Evolutionary conservation across 2,113 vertebrate genomes (phyloP).

Genomic region (Megatriorchis doriae): DNA sequence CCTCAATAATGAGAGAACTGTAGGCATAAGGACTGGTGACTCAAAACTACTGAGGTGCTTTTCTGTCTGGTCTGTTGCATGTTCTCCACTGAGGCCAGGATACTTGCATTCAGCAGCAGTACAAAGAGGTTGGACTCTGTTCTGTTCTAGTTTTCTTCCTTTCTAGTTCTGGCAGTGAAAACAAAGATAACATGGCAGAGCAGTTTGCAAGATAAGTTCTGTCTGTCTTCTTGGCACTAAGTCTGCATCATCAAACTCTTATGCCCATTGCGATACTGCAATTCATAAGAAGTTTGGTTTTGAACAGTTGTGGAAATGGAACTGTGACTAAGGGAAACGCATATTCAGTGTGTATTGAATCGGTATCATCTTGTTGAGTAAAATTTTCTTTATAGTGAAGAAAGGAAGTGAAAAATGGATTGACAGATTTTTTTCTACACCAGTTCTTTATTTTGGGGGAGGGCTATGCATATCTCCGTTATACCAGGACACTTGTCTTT

Average conservation of each 20-base stretch:
- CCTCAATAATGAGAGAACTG: neutral
- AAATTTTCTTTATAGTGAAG: neutral
- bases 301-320: neutral
- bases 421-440: neutral
- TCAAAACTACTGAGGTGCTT: neutral
- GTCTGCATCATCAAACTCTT: neutral
- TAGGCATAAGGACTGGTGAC: neutral
- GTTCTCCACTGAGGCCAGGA: neutral
- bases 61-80: neutral
- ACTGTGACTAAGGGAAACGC: neutral
- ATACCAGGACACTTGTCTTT: neutral
- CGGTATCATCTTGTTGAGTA: neutral
- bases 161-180: neutral
- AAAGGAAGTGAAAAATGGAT: neutral
- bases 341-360: neutral
- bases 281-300: neutral
- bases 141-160: neutral
- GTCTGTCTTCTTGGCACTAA: neutral
- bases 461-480: neutral
- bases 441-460: neutral
- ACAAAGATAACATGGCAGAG: neutral
- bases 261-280: rapidly evolving
- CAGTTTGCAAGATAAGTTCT: neutral
- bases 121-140: neutral
- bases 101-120: neutral